These are phyloP conservation scores for Rhegmatorhina hoffmannsi DNA, from an alignment of 2,113 vertebrate genomes.

Conservation along the genomic window DNA sequence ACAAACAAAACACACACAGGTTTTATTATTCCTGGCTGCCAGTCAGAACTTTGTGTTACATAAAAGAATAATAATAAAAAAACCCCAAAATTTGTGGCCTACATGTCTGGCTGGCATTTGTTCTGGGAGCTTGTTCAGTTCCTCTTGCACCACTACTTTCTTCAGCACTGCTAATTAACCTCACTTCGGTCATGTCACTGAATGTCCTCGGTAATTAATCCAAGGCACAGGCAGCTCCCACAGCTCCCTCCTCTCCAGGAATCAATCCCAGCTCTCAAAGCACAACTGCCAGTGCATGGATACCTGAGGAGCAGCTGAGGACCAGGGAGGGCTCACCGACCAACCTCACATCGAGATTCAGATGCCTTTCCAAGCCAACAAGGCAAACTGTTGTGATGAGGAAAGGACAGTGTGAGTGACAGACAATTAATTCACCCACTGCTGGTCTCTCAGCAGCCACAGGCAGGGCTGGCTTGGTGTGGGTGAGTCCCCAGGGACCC, in stretches of 20 bases:
- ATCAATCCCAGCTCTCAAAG: neutral
- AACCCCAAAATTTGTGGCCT: neutral
- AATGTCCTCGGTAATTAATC: neutral
- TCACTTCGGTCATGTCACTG: neutral
- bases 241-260: neutral
- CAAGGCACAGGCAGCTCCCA: neutral
- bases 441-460: neutral
- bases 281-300: neutral
- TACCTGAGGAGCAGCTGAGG: neutral
- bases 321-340: neutral
- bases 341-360: neutral
- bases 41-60: neutral
- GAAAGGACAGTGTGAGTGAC: neutral
- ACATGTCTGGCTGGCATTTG: neutral
- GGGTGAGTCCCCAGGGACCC: neutral
- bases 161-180: neutral
- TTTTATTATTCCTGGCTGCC: neutral
- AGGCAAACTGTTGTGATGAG: neutral
- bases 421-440: neutral
- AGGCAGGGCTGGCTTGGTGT: fast-evolving
- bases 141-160: neutral
- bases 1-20: neutral
- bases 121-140: neutral
- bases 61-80: neutral
- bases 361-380: neutral